Evolutionary conservation across 2,888 invertebrate genomes (phyloP).

Genomic region (Laothoe populi): DNA sequence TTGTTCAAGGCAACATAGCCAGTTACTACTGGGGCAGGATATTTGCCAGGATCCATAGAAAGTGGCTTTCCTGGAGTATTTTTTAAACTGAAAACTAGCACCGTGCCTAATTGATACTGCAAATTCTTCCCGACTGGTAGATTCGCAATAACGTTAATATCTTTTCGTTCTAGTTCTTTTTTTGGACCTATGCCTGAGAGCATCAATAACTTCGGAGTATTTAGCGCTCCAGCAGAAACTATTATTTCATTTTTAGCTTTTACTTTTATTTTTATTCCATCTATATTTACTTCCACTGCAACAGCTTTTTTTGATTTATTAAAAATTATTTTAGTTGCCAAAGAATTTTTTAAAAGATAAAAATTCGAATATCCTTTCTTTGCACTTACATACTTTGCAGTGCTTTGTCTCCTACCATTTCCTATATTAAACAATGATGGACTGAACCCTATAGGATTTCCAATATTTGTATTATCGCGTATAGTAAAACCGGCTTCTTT

Average conservation of each 20-base stretch:
- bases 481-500: conserved; percentile 32
- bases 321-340: conserved; percentile 76
- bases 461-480: conserved; percentile 33
- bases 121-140: conserved; percentile 74
- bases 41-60: conserved; percentile 46
- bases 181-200: conserved; percentile 77
- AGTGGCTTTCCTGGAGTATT: conserved; percentile 47
- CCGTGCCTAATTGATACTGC: conserved; percentile 67
- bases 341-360: conserved; percentile 17
- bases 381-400: conserved; percentile 24
- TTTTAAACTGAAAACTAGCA: conserved; percentile 48
- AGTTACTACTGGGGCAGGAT: conserved; percentile 38
- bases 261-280: conserved; percentile 46
- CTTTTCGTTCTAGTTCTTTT: conserved; percentile 53
- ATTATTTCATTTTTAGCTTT: conserved; percentile 72
- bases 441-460: conserved; percentile 32
- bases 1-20: conserved; percentile 83
- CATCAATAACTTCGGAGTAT: conserved; percentile 75
- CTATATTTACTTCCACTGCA: conserved; percentile 65
- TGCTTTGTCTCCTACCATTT: conserved; percentile 29
- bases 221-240: conserved; percentile 70
- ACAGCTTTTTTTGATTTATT: conserved; percentile 67
- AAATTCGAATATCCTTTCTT: conserved; percentile 11
- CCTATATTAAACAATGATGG: conserved; percentile 28
- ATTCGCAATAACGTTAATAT: conserved; percentile 61